Evolutionary conservation across 2,797 vertebrate species (phyloP).

Genomic region (Prunella strophiata): DNA sequence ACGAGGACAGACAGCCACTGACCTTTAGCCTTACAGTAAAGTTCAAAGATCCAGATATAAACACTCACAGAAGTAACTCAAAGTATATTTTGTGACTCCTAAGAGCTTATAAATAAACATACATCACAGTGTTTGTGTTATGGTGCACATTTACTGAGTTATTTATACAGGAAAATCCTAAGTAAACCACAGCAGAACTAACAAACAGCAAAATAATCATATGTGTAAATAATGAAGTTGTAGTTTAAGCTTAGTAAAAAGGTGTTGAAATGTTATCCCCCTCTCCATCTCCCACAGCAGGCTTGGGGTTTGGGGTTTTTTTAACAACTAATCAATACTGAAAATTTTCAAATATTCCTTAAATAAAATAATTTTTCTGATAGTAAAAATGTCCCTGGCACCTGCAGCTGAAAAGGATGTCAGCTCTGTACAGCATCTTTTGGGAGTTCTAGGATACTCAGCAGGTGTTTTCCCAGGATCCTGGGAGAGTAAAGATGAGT

Average conservation of each 20-base stretch:
- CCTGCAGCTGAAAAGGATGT: background rate
- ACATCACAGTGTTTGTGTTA: background rate
- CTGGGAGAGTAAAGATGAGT: background rate
- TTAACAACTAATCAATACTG: background rate
- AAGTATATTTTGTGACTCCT: background rate
- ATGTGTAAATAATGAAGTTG: background rate
- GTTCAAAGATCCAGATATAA: background rate
- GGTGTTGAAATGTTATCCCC: background rate
- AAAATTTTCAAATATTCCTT: background rate
- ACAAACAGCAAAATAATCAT: background rate
- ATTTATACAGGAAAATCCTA: background rate
- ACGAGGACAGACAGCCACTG: background rate
- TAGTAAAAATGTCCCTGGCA: background rate
- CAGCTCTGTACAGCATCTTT: background rate
- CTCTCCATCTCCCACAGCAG: no score
- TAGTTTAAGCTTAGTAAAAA: background rate
- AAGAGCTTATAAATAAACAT: background rate
- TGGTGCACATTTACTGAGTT: background rate
- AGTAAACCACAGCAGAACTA: background rate
- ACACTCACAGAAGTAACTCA: background rate
- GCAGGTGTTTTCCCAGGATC: background rate
- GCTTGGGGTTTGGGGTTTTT: accelerated
- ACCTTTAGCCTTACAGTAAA: background rate
- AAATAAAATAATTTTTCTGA: background rate
- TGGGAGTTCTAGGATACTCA: background rate